Conservation (phyloP, 2,113 vertebrate species). For the Acinonyx jubatus region DNA sequence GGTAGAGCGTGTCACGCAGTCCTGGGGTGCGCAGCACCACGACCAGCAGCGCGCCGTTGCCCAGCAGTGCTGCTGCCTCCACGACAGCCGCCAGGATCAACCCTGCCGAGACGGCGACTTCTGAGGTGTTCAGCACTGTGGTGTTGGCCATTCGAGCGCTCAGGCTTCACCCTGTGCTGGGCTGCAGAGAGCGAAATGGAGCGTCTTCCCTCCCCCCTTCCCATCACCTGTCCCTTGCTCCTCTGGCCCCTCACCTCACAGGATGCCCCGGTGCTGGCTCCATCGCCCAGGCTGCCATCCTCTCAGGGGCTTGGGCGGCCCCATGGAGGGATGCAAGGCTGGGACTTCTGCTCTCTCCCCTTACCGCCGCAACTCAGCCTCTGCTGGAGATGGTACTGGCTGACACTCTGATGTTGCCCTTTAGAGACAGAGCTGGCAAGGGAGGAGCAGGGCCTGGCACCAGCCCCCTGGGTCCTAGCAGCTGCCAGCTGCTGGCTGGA, state of each 20-base stretch:
- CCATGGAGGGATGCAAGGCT: background rate
- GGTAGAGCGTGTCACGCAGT: constrained; percentile 92
- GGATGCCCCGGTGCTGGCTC: constrained; percentile 33
- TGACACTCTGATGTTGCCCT: constrained; percentile 77
- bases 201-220: background rate
- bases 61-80: constrained; percentile 90
- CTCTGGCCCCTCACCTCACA: constrained; percentile 58
- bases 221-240: background rate
- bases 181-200: background rate
- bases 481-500: constrained; percentile 67
- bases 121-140: constrained; percentile 76
- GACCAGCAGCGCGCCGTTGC: constrained; percentile 90
- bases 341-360: background rate
- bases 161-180: constrained; percentile 4
- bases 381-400: constrained; percentile 76
- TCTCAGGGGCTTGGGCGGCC: background rate
- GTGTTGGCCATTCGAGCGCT: constrained; percentile 68
- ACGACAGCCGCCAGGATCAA: constrained; percentile 89
- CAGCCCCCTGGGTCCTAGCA: constrained; percentile 76
- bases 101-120: constrained; percentile 81
- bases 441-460: constrained; percentile 67
- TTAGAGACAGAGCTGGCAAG: constrained; percentile 55
- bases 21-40: constrained; percentile 92
- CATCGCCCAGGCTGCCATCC: constrained; percentile 32
- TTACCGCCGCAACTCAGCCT: background rate